Evolutionary conservation across 2,797 vertebrate genomes (phyloP).

Genomic region (Mormyrops attenuatus): DNA sequence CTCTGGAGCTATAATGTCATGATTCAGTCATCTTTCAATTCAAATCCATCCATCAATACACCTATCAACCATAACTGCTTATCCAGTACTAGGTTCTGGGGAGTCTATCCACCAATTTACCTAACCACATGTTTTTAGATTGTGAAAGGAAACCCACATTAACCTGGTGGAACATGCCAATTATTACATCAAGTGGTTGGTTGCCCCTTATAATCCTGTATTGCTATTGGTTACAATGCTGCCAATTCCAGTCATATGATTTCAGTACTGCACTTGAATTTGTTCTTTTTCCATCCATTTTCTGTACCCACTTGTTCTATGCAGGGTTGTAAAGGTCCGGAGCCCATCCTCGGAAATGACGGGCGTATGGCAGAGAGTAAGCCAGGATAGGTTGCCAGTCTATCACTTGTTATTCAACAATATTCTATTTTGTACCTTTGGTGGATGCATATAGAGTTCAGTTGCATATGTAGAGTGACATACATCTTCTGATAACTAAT

Average conservation of each 20-base stretch:
- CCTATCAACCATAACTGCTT: neutral
- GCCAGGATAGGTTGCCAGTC: neutral
- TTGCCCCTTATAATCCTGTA: neutral
- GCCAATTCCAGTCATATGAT: neutral
- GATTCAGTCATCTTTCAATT: neutral
- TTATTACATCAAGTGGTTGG: neutral
- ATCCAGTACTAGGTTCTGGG: neutral
- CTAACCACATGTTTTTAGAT: neutral
- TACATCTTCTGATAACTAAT: neutral
- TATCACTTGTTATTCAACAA: neutral
- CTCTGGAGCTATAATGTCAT: neutral
- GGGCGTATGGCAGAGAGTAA: neutral
- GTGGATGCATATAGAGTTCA: neutral
- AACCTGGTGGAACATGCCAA: neutral
- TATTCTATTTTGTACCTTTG: neutral
- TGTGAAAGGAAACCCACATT: neutral
- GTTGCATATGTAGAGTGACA: neutral
- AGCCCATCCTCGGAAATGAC: neutral
- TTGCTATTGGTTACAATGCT: neutral
- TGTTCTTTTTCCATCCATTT: neutral
- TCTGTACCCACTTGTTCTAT: neutral
- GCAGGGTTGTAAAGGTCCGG: neutral
- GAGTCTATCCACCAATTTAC: neutral
- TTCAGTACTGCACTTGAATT: neutral
- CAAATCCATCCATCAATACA: neutral